These are phyloP conservation scores for Dynastes grantii DNA, from an alignment of 2,888 invertebrate genomes.

Conservation along the genomic window DNA sequence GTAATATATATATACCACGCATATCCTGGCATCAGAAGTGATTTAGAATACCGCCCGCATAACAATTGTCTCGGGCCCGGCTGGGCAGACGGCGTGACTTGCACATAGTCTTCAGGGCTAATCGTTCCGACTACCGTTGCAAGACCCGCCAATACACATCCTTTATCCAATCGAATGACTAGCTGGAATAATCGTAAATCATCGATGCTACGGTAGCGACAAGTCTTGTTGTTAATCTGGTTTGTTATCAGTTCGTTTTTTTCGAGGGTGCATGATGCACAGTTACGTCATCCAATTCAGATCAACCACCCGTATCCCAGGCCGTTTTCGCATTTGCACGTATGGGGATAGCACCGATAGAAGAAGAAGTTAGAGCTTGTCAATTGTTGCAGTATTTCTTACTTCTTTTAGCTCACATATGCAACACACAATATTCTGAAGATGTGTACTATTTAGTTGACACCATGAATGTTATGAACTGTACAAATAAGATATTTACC, in stretches of 20 bases:
- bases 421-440: too few relatives aligned
- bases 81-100: constrained; percentile 62
- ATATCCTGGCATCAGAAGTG: constrained; percentile 14
- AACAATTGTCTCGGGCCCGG: constrained; percentile 55
- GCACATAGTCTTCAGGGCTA: constrained; percentile 62
- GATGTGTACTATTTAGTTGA: too few relatives aligned
- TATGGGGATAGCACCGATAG: background rate
- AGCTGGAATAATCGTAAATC: constrained; percentile 60
- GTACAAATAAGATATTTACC: too few relatives aligned
- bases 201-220: constrained; percentile 54
- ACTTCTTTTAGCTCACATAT: background rate
- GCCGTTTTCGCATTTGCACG: background rate
- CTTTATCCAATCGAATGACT: constrained; percentile 59
- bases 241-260: constrained; percentile 53
- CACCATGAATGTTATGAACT: too few relatives aligned
- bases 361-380: background rate
- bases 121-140: constrained; percentile 61
- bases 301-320: background rate
- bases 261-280: constrained; percentile 12
- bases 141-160: constrained; percentile 36
- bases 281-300: background rate
- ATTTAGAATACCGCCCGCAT: constrained; percentile 35
- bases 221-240: constrained; percentile 50
- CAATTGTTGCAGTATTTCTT: background rate
- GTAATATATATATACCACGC: background rate